Base-by-base conservation (phyloP, 2,113 vertebrate genomes). In the Chloropsis hardwickii region DNA sequence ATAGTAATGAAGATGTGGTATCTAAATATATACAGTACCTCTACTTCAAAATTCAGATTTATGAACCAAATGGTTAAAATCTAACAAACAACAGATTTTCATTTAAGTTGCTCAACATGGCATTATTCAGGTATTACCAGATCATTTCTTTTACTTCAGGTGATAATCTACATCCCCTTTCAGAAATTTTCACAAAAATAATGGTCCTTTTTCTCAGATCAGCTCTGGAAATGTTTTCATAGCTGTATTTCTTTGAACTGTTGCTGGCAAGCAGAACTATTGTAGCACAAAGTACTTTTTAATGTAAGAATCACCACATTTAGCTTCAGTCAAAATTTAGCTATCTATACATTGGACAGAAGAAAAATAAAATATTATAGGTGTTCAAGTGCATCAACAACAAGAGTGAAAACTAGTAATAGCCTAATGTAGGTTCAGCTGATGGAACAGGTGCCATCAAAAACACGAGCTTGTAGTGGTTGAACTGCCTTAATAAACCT, bases 271-370 rank as follows among this genome's bases (percentile, higher is more conserved):
- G 93, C 62, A 94, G 81, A 92, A 78, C 66, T 91, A 70, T 3
- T 53, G 54, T 28, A 87, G 81, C 93, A 93, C 81, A 56, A 73
- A 76, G 54, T 74, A 91, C 58, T 86, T 88, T 57, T 77, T 50
- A 91, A 77, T 65, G 56, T 94, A 69, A 80, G 64, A 65, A 70
- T 65, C 79, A 92, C 58, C 66, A 92, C 39, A 5, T 78, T 91
- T 77, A 94, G 90, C 87, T 85, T 94, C 84, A 85, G 82, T 90
- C 74, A 80, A 81, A 94, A 82, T 80, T 39, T 50, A 93, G 85
- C 79, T 85, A 66, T 62, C 79, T 90, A 14, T 44, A 73, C 74
- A 88, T 3, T 40, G 85, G 72, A 86, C 47, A 80, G 47, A 91
- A 90, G 57, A 58, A 83, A 93, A 92, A 58, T 24, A 61, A 92